A percentile compares a stretch with the other conserved stretches of the same genome.
These are phyloP conservation scores for Astyanax mexicanus DNA, from an alignment of 2,797 vertebrate species.

Conservation along the genomic window DNA sequence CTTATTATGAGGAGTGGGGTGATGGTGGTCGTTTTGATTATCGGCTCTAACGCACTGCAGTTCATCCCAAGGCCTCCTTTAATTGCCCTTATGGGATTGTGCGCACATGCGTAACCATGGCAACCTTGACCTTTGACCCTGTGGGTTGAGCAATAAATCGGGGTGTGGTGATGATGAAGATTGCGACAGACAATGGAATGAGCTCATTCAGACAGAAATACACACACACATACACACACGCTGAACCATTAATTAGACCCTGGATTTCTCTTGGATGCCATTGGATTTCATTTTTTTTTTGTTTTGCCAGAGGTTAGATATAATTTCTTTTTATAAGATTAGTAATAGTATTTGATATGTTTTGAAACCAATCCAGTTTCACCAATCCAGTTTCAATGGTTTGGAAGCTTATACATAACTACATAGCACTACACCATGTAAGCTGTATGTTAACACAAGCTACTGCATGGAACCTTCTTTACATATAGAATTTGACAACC, in stretches of 20 bases:
- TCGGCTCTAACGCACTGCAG: slow-evolving; percentile 27
- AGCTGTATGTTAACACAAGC: neutral
- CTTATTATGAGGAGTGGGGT: slow-evolving; percentile 62
- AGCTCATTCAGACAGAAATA: slow-evolving; percentile 51
- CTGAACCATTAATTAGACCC: neutral
- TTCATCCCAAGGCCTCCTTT: slow-evolving; percentile 35
- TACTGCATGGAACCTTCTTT: too few species aligned
- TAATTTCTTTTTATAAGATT: neutral
- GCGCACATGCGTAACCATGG: slow-evolving; percentile 50
- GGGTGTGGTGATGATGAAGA: slow-evolving; percentile 64
- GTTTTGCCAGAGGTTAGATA: neutral
- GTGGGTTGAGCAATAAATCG: slow-evolving; percentile 53
- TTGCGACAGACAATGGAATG: slow-evolving; percentile 47
- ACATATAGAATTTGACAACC: too few species aligned
- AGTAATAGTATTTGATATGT: neutral
- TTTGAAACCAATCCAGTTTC: too few species aligned
- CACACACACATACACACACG: neutral
- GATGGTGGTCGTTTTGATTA: slow-evolving; percentile 41
- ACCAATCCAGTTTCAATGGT: neutral
- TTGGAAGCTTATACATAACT: neutral
- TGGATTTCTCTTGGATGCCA: slow-evolving; percentile 27
- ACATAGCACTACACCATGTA: neutral
- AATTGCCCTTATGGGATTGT: slow-evolving; percentile 48
- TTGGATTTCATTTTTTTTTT: neutral
- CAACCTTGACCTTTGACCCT: slow-evolving; percentile 70